Base-by-base conservation (phyloP, 2,113 vertebrate genomes). In the Oreochromis tanganicae region DNA sequence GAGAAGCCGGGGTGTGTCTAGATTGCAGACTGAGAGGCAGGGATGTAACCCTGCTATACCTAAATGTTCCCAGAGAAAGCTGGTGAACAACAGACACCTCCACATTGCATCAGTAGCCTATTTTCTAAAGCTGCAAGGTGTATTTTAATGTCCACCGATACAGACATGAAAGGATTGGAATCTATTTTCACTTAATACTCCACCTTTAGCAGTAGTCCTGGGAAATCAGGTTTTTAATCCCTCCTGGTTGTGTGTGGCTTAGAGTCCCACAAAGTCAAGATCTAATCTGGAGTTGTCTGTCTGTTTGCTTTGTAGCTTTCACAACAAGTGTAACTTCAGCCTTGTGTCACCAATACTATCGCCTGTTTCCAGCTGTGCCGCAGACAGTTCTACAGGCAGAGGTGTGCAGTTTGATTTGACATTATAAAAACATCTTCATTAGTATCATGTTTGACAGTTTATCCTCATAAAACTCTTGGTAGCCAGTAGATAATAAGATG, bases 181-280 rank as follows among this genome's bases (percentile, higher is more conserved):
- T 92, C 92, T 85, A 91, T 90, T 94, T 94, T 90, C 87, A 85
- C 82, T 85, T 90, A 89, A 91, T 89, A 61, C 83, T 80, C 61
- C 68, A 93, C 90, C 91, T 93, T 88, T 87, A 88, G 90, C 82
- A 88, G 86, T 21, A 84, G 90, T 89, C 94, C 82, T 86, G 94
- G 93, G 91, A 93, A 95, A 93, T 93, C 89, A 90, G 63, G 2
- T 63, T 93, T 92, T 92, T 94, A 94, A 95, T 94, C 94, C 91
- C 84, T 85, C 2, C 84, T 19, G 91, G 80, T 41, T 87, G 81
- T 82, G 86, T 82, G 85, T 48, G 81, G 86, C 73, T 92, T 54
- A 81, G 55, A 92, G 88, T 82, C 80, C 29, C 87, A 16, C 92
- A 88, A 38, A 91, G 85, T 90, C 66, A 1, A 88, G 87, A 93